Evolutionary conservation across 2,797 vertebrate genomes (phyloP).

Genomic region (Parauchenoglanis ngamensis): DNA sequence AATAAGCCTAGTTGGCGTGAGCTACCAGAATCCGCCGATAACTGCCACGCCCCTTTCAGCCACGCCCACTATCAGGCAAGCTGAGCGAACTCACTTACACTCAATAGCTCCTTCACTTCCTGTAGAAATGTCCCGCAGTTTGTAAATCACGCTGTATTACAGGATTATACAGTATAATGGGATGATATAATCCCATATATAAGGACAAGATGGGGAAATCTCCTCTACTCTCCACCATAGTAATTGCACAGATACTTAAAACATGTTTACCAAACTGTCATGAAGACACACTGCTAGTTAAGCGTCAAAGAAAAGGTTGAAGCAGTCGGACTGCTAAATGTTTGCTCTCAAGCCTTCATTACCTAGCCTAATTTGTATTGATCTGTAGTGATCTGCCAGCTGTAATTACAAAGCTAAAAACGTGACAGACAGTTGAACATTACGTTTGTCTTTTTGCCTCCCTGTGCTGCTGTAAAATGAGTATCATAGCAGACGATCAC

Average conservation of each 20-base stretch:
- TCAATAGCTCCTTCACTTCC: neutral
- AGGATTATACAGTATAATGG: neutral
- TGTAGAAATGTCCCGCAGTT: neutral
- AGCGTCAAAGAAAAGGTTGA: neutral
- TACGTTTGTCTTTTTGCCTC: too few relatives aligned
- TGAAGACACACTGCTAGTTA: too few relatives aligned
- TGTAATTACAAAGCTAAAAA: neutral
- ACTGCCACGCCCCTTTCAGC: neutral
- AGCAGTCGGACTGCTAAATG: neutral
- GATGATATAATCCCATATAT: neutral
- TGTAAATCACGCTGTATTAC: neutral
- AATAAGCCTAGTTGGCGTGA: neutral
- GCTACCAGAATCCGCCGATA: neutral
- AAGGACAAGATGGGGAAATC: neutral
- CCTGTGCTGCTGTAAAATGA: neutral
- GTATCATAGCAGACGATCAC: neutral
- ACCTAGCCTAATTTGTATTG: neutral
- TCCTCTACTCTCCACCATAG: neutral
- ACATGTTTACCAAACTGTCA: neutral
- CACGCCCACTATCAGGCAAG: neutral
- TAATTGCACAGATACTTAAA: neutral
- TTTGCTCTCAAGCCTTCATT: neutral
- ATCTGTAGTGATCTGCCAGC: neutral
- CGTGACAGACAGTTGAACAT: neutral
- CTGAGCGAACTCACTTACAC: neutral